Evolutionary conservation across 1,140 invertebrate genomes (phyloP).

Genomic region (Drosophila albomicans): DNA sequence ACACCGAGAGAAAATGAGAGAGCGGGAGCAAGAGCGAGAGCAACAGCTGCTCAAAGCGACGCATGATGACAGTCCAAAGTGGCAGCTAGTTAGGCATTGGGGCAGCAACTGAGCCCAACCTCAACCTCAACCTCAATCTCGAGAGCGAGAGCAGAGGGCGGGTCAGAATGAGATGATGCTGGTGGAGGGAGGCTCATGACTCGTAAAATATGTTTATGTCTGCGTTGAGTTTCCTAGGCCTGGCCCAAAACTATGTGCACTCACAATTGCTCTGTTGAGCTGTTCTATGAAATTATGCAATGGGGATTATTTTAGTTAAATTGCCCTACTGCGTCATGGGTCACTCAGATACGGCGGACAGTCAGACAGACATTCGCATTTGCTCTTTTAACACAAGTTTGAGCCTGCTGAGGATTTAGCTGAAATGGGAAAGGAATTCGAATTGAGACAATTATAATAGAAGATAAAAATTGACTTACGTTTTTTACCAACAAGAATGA

Average conservation of each 20-base stretch:
- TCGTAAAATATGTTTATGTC: conserved; percentile 65
- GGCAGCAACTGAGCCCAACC: conserved; percentile 18
- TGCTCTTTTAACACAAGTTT: background rate
- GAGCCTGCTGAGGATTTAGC: background rate
- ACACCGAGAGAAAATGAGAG: background rate
- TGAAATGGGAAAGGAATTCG: background rate
- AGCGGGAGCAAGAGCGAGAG: background rate
- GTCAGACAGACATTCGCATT: background rate
- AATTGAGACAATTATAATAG: background rate
- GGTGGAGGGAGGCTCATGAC: conserved; percentile 19
- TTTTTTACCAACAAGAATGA: too few species aligned
- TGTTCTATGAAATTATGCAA: conserved; percentile 54
- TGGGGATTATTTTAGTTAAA: conserved; percentile 62
- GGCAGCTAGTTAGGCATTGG: conserved; percentile 46
- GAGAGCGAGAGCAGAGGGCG: background rate
- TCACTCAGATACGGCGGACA: conserved; percentile 9
- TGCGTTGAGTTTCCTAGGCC: conserved; percentile 41
- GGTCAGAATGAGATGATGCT: background rate
- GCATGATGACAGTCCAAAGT: conserved; percentile 53
- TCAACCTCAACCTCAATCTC: background rate
- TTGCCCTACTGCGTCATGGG: conserved; percentile 39
- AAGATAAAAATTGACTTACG: too few species aligned
- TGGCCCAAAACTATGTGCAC: conserved; percentile 23
- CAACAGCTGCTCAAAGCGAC: conserved; percentile 51
- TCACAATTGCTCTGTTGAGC: conserved; percentile 54